A percentile compares a stretch with the other conserved stretches of the same genome.
These are phyloP conservation scores for Gryllus longicercus DNA, from an alignment of 2,888 invertebrate genomes.

Conservation along the genomic window DNA sequence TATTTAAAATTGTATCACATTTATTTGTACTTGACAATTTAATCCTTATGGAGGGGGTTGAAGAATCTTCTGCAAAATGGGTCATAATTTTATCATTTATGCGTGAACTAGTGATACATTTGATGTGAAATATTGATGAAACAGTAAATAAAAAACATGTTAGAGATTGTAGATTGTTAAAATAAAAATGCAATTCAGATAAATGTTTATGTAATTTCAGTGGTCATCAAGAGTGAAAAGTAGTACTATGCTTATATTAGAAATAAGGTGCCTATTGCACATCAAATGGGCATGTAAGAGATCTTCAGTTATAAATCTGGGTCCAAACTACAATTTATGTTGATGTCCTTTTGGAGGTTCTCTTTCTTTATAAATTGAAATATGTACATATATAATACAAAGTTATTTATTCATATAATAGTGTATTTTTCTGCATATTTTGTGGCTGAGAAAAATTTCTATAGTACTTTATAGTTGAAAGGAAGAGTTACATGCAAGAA, in stretches of 20 bases:
- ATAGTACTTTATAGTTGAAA: slow-evolving; percentile 17
- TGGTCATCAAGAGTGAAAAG: neutral
- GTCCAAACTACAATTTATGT: slow-evolving; percentile 1
- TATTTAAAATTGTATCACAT: too few species aligned
- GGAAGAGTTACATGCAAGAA: neutral
- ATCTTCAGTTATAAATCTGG: slow-evolving; percentile 6
- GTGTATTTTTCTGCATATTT: slow-evolving; percentile 10
- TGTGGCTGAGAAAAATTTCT: neutral
- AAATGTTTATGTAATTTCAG: neutral
- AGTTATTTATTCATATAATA: slow-evolving; percentile 17
- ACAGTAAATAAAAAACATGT: too few species aligned
- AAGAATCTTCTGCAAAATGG: too few species aligned
- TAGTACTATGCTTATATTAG: neutral
- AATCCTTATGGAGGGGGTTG: too few species aligned
- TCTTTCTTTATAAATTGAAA: neutral
- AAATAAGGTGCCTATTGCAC: neutral
- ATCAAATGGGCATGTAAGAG: neutral
- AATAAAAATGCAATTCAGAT: too few species aligned
- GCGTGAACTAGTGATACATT: too few species aligned
- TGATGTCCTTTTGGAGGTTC: slow-evolving; percentile 5
- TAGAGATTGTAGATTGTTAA: too few species aligned
- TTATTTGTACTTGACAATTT: too few species aligned
- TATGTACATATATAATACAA: neutral
- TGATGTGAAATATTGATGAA: too few species aligned
- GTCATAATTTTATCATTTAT: too few species aligned